These are phyloP conservation scores for Danio tinwini DNA, from an alignment of 2,797 vertebrate genomes.

Conservation along the genomic window DNA sequence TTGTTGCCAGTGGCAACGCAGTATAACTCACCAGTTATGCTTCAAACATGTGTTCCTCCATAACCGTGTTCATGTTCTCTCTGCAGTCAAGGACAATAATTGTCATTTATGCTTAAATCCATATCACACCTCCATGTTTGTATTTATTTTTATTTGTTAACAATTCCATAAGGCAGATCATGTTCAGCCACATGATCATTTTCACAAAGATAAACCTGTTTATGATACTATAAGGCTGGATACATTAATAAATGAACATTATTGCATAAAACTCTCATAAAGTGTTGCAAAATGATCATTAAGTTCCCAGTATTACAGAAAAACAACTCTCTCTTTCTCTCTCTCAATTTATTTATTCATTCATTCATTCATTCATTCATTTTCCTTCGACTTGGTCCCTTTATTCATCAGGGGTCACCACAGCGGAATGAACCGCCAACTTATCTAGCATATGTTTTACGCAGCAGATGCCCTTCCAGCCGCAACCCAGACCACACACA, in stretches of 20 bases:
- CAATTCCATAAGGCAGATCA: conserved; percentile 19
- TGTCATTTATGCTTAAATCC: background rate
- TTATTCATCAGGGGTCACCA: too few relatives aligned
- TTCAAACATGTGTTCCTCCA: background rate
- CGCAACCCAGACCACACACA: too few relatives aligned
- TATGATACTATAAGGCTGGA: background rate
- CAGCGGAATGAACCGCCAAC: too few relatives aligned
- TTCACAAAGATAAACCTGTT: conserved; percentile 13
- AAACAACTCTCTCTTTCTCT: too few relatives aligned
- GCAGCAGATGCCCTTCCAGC: too few relatives aligned
- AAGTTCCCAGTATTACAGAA: background rate
- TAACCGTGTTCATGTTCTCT: background rate
- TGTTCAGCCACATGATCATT: conserved; percentile 8
- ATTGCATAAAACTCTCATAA: background rate
- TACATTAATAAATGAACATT: too few relatives aligned
- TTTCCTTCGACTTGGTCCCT: too few relatives aligned
- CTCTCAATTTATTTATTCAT: too few relatives aligned
- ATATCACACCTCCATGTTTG: background rate
- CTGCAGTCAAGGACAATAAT: conserved; percentile 7
- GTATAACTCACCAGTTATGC: background rate
- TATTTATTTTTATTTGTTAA: background rate
- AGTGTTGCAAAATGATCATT: background rate
- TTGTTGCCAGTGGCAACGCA: background rate
- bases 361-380: too few relatives aligned
- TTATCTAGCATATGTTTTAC: too few relatives aligned